Evolutionary conservation across 1,140 invertebrate genomes (phyloP), one percentile per base, ranked within the genome.

Genomic region (Drosophila auraria): DNA sequence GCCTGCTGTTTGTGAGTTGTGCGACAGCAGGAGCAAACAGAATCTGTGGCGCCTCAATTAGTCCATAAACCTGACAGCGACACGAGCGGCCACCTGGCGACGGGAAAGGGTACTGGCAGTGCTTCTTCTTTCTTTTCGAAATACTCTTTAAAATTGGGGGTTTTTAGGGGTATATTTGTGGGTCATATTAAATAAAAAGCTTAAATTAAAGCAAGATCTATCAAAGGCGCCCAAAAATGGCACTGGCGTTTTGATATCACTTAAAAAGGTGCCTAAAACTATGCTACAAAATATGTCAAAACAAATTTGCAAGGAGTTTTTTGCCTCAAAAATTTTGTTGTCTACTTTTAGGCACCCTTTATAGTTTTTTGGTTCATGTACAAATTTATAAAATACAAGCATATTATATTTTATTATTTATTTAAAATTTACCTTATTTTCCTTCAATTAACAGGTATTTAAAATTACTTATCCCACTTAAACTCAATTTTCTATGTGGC

Each of bases 21-120:
- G 64, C 53, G 79, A 75, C 58, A 78, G 75, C 51, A 42, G 69
- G 75, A 59, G 36, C 25, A 33, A 54, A 57, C 62, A 58, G 42
- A 25, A 64, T 47, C 50, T 47, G 58, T 27, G n/a, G 64, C 30
- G 59, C 40, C 66, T 79, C 76, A 80, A 83, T 83, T 80, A 65
- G 64, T 70, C 80, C 70, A 80, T 74, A 53, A 78, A 36, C 56
- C 78, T 65, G 68, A 40, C 76, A 73, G 33, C 7, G 62, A 57
- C 82, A 60, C 64, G 62, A 59, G 77, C 71, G 54, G 77, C 76
- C 81, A 76, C 76, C 81, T 71, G 82, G 77, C 59, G 60, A 61
- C 51, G 20, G 30, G 40, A 15, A 14, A 0, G 8, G 47, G 36
- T 44, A 72, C 51, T 38, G 23, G n/a, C 1, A 27, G 11, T 12